These are phyloP conservation scores for Drosophila atripex DNA, from an alignment of 2,888 invertebrate species.

Conservation along the genomic window DNA sequence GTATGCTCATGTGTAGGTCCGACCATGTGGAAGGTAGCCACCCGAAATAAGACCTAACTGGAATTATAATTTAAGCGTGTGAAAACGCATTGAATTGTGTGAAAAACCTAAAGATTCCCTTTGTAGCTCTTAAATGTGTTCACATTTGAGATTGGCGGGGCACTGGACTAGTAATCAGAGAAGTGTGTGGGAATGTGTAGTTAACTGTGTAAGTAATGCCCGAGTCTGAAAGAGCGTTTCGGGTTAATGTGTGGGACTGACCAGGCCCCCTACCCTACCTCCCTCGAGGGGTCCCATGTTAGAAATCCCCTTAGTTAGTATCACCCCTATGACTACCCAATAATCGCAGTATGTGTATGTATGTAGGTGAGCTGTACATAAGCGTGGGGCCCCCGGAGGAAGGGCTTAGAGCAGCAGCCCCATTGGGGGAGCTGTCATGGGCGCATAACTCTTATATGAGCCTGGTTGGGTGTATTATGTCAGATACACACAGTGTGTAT, in stretches of 20 bases:
- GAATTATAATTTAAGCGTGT: constrained; percentile 79
- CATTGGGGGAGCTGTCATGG: constrained; percentile 54
- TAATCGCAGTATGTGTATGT: not conserved
- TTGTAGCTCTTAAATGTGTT: constrained; percentile 63
- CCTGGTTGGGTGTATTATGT: constrained; percentile 51
- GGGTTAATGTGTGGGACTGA: constrained; percentile 46
- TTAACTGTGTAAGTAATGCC: constrained; percentile 68
- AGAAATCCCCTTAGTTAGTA: not conserved
- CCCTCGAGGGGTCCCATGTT: not conserved
- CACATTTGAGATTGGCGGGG: constrained; percentile 54
- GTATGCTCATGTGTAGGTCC: constrained; percentile 69
- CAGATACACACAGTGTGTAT: constrained; percentile 35
- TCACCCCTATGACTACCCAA: not conserved
- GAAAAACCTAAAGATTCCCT: constrained; percentile 66
- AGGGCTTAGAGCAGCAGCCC: constrained; percentile 44
- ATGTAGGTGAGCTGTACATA: not conserved
- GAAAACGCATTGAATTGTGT: constrained; percentile 81
- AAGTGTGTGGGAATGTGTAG: constrained; percentile 36
- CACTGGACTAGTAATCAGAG: constrained; percentile 16
- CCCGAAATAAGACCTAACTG: constrained; percentile 59
- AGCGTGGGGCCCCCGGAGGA: constrained; percentile 22
- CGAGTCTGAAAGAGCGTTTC: constrained; percentile 33
- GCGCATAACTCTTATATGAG: constrained; percentile 76
- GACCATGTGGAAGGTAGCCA: constrained; percentile 25
- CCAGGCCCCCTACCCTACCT: constrained; percentile 10